Percentiles rank a stretch among this genome's conserved stretches.
Conservation (phyloP, 2,797 vertebrate genomes). For the Podargus strigoides region DNA sequence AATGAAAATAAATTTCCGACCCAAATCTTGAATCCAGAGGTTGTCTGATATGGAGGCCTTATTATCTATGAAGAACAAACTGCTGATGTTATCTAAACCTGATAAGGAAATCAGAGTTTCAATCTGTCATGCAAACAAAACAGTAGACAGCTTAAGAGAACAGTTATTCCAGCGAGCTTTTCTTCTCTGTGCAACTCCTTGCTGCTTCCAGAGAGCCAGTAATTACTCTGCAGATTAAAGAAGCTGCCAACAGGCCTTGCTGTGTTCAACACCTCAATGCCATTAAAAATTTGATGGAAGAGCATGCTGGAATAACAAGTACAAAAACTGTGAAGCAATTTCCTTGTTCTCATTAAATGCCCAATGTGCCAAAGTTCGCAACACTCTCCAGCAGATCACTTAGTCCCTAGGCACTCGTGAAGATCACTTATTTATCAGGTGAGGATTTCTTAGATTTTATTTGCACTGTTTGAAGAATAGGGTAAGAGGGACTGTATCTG, state of each 20-base stretch:
- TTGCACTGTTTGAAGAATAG: neutral
- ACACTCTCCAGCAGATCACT: neutral
- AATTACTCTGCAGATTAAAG: conserved; percentile 14
- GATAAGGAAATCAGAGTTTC: conserved; percentile 4
- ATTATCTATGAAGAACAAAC: conserved; percentile 10
- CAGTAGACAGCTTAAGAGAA: neutral
- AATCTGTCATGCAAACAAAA: neutral
- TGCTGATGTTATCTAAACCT: neutral
- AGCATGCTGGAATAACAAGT: neutral
- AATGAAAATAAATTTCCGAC: neutral
- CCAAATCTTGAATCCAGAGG: neutral
- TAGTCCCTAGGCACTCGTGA: neutral
- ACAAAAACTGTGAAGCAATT: neutral
- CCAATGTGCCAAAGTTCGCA: rapidly evolving
- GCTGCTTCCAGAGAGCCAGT: neutral
- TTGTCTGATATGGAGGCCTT: neutral
- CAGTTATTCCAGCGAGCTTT: neutral
- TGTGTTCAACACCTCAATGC: neutral
- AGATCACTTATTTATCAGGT: neutral
- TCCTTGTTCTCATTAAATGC: neutral
- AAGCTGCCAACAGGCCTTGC: conserved; percentile 7
- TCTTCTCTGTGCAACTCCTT: neutral
- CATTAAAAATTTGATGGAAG: neutral
- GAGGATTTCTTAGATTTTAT: neutral
- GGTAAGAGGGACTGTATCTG: neutral